These are phyloP conservation scores for Latrodectus hesperus DNA, from an alignment of 2,888 invertebrate species.

Conservation along the genomic window DNA sequence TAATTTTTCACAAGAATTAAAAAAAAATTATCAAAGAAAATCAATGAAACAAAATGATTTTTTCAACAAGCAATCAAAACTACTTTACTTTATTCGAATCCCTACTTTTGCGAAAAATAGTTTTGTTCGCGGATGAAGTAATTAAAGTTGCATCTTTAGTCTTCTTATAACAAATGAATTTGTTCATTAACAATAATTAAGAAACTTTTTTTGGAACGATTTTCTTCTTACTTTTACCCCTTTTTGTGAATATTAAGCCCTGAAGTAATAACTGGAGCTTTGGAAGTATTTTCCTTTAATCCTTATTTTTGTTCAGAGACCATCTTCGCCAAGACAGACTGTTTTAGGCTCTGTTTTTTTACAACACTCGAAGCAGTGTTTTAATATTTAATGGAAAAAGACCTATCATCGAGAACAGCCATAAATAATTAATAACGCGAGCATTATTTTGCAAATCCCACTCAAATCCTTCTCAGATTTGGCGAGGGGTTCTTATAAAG, in stretches of 20 bases:
- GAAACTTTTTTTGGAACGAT: constrained; percentile 38
- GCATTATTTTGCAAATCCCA: constrained; percentile 66
- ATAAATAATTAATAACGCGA: constrained; percentile 64
- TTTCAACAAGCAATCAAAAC: constrained; percentile 15
- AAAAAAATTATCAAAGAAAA: neutral
- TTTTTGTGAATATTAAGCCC: constrained; percentile 60
- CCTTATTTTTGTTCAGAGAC: constrained; percentile 44
- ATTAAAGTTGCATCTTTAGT: constrained; percentile 68
- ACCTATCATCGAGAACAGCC: constrained; percentile 62
- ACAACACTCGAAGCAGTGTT: constrained; percentile 17
- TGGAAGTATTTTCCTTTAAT: constrained; percentile 52
- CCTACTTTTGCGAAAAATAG: constrained; percentile 24
- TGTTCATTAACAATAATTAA: constrained; percentile 69
- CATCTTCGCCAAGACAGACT: constrained; percentile 7
- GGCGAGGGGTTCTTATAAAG: constrained; percentile 1
- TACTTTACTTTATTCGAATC: constrained; percentile 43
- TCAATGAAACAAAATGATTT: neutral
- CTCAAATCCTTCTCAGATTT: constrained; percentile 58
- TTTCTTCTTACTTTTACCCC: constrained; percentile 30
- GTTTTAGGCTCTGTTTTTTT: constrained; percentile 26
- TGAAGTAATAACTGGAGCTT: constrained; percentile 57
- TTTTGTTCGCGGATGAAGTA: constrained; percentile 42
- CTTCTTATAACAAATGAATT: constrained; percentile 65
- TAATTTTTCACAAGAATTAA: neutral
- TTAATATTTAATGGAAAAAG: constrained; percentile 69